phyloP scores from a whole-genome alignment of 2,888 invertebrate genomes.

The Drosophila histrio region DNA sequence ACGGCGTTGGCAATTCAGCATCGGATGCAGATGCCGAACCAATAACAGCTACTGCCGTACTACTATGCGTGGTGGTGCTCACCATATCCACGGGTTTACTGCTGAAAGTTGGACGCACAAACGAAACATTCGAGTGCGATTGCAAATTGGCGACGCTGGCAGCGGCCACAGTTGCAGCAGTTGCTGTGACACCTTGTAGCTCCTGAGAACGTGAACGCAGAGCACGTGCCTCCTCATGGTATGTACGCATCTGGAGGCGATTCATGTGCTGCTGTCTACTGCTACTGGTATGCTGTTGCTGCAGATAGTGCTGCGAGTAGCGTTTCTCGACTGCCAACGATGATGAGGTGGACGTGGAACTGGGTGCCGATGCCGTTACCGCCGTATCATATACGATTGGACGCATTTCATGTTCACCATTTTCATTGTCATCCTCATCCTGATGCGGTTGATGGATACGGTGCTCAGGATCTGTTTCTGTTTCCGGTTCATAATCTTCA shows the following conservation, averaged over 20 bases:
- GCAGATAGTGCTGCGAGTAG: slow-evolving; percentile 59
- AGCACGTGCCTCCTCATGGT: slow-evolving; percentile 70
- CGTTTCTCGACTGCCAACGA: slow-evolving; percentile 53
- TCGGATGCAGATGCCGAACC: slow-evolving; percentile 32
- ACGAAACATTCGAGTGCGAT: slow-evolving; percentile 74
- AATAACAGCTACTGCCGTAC: slow-evolving; percentile 10
- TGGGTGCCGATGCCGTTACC: slow-evolving; percentile 44
- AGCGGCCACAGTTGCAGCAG: slow-evolving; percentile 11
- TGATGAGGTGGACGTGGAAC: slow-evolving; percentile 48
- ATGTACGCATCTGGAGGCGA: slow-evolving; percentile 70
- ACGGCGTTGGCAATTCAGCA: slow-evolving; percentile 34
- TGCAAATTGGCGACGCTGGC: slow-evolving; percentile 39
- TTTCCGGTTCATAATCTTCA: slow-evolving; percentile 70
- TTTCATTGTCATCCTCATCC: slow-evolving; percentile 68
- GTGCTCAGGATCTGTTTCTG: slow-evolving; percentile 28
- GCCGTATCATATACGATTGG: slow-evolving; percentile 37
- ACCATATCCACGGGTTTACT: slow-evolving; percentile 76
- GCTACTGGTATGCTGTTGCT: slow-evolving; percentile 37
- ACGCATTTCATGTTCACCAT: slow-evolving; percentile 68
- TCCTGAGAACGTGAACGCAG: slow-evolving; percentile 75
- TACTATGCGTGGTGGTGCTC: slow-evolving; percentile 74
- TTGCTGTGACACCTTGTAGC: slow-evolving; percentile 44
- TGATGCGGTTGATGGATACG: slow-evolving; percentile 39
- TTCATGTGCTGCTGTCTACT: slow-evolving; percentile 63
- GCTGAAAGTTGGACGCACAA: slow-evolving; percentile 80